Evolutionary conservation across 2,113 vertebrate genomes (phyloP), one percentile per base, ranked within the genome.

Genomic region (Pterocles orientalis): DNA sequence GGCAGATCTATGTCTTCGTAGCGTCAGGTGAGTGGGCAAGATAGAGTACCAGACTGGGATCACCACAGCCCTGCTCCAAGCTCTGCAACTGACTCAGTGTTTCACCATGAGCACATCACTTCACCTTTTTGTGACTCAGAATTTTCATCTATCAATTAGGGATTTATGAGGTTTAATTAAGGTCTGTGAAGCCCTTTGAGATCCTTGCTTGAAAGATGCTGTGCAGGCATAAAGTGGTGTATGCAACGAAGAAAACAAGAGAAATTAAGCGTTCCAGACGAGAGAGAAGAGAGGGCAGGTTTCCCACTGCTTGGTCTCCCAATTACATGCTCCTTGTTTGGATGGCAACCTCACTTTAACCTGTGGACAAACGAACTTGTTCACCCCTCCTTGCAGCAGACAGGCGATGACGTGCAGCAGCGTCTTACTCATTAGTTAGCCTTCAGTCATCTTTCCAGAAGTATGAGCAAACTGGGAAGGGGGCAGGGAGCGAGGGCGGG

Each of bases 381-480:
- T 98, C 97, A 98, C 98, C 98, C 97, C 88, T 95, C 80, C 87
- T 96, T 92, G 83, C 89, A 85, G 90, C 91, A 96, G 97, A 96
- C 92, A 58, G 96, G 94, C 79, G 17, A 34, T 98, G 98, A 98
- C 94, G 95, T 29, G 89, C 96, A 72, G 64, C 69, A 84, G 92
- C 29, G 70, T 86, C 96, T 98, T 98, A 98, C 96, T 98, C 98
- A 98, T 53, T 85, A 86, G 24, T 51, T 94, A 95, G 92, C 97
- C 95, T 97, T 97, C 95, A 96, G 97, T 97, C 95, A 62, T 97
- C 94, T 97, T 97, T 98, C 97, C 97, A 97, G 96, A 97, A 95
- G 94, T 87, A 86, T 98, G 98, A 98, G 95, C 97, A 97, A 98
- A 94, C 66, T 2, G 26, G 75, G 80, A 93, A 96, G 88, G 96